Evolutionary conservation across 2,797 vertebrate genomes (phyloP).

Genomic region (Echeneis naucrates): DNA sequence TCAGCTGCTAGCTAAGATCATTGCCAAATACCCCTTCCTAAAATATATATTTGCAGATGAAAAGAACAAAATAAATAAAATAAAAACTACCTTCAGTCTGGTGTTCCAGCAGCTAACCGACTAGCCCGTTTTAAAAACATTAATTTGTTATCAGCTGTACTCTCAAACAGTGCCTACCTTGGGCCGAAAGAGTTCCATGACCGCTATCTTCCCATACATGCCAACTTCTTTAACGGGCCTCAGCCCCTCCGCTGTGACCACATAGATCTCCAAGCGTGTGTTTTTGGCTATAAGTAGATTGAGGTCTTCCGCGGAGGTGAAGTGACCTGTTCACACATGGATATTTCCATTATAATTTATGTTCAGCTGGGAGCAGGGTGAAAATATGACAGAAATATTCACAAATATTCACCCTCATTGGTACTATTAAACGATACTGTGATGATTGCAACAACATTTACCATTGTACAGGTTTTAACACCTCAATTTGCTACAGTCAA

Average conservation of each 20-base stretch:
- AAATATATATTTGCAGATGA: neutral
- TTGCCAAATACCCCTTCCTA: too few relatives aligned
- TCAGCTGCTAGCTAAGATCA: too few relatives aligned
- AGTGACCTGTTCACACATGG: slow-evolving; percentile 87
- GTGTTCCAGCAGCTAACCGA: neutral
- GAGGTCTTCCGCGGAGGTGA: slow-evolving; percentile 96
- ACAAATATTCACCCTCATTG: neutral
- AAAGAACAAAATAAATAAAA: too few relatives aligned
- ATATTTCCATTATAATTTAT: neutral
- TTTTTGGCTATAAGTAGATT: slow-evolving; percentile 99
- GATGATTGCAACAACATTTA: neutral
- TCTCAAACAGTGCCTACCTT: slow-evolving; percentile 84
- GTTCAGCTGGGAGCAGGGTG: neutral
- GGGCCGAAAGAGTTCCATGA: slow-evolving; percentile 98
- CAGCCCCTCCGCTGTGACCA: slow-evolving; percentile 96
- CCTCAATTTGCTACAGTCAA: neutral
- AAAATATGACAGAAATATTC: neutral
- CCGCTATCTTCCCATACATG: slow-evolving; percentile 97
- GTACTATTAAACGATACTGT: neutral
- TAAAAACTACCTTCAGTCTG: neutral
- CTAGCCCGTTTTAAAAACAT: neutral
- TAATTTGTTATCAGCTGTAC: neutral
- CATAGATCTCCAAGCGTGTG: slow-evolving; percentile 97
- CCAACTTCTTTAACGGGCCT: slow-evolving; percentile 97
- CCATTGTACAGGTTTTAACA: neutral